Percentiles rank a stretch among this genome's conserved stretches.
Evolutionary conservation across 1,140 invertebrate genomes (phyloP).

Genomic region (Bombus waltoni): DNA sequence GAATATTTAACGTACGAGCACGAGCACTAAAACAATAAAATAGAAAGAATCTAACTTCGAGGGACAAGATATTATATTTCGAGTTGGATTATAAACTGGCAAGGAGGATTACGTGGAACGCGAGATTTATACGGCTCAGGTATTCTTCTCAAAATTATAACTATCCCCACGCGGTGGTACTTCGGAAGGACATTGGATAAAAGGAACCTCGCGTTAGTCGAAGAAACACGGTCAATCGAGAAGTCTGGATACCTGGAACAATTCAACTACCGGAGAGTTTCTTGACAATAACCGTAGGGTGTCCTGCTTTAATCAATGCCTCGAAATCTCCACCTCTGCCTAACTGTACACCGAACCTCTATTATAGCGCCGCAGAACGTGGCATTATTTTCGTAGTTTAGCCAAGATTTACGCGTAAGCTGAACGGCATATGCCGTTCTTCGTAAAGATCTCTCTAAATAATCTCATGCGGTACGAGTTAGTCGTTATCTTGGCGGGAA

Average conservation of each 20-base stretch:
- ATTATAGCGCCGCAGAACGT: background rate
- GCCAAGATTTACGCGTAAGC: background rate
- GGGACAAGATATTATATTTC: too few relatives aligned
- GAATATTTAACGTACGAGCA: too few relatives aligned
- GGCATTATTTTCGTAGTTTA: conserved; percentile 1
- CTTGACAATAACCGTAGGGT: conserved; percentile 4
- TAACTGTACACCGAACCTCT: background rate
- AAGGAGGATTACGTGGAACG: too few relatives aligned
- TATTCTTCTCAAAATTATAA: background rate
- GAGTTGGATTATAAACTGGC: too few relatives aligned
- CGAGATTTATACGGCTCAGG: too few relatives aligned
- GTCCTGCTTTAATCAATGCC: conserved; percentile 9
- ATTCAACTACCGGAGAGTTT: conserved; percentile 1
- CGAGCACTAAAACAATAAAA: too few relatives aligned
- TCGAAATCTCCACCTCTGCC: background rate
- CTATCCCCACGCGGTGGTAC: too few relatives aligned
- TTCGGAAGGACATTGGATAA: background rate
- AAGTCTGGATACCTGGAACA: background rate
- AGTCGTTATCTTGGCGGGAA: accelerated
- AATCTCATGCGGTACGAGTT: too few relatives aligned
- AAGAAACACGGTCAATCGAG: conserved; percentile 17
- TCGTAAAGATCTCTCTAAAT: background rate
- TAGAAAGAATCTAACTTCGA: too few relatives aligned
- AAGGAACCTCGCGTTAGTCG: background rate
- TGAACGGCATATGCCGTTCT: too few relatives aligned